Conservation (phyloP, 2,113 vertebrate genomes). For the Heptranchias perlo region DNA sequence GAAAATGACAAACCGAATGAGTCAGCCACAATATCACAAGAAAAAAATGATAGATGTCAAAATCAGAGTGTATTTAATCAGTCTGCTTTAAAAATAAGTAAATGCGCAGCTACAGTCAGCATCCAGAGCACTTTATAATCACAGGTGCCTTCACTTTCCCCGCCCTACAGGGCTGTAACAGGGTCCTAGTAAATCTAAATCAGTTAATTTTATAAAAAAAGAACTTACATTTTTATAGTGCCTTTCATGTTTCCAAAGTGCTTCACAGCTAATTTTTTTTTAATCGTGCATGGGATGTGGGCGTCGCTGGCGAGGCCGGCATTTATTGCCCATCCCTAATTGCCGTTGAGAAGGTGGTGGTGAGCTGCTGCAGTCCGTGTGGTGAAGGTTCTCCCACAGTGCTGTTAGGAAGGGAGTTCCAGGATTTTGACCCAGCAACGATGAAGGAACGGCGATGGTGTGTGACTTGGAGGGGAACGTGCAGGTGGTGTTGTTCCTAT, state of each 20-base stretch:
- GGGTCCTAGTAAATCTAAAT: neutral
- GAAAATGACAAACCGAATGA: neutral
- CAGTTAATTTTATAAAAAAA: neutral
- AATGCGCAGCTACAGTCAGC: neutral
- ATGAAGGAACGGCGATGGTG: no score
- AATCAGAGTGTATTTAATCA: neutral
- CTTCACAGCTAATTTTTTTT: neutral
- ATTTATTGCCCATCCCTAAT: no score
- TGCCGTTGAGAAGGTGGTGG: no score
- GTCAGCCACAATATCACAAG: neutral
- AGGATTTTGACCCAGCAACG: no score
- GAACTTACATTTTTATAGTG: neutral
- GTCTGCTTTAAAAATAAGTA: neutral
- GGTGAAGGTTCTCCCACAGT: no score
- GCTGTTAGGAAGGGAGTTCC: no score
- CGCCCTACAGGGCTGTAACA: neutral
- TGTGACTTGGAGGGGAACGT: no score
- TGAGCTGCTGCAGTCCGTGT: no score
- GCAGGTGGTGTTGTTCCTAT: no score
- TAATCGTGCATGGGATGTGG: no score
- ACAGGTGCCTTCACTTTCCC: neutral
- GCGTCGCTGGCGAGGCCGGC: no score
- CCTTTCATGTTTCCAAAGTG: neutral
- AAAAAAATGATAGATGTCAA: neutral
- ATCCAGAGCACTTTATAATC: neutral